Conservation (phyloP, 2,797 vertebrate genomes). For the Spinus olivaceus region DNA sequence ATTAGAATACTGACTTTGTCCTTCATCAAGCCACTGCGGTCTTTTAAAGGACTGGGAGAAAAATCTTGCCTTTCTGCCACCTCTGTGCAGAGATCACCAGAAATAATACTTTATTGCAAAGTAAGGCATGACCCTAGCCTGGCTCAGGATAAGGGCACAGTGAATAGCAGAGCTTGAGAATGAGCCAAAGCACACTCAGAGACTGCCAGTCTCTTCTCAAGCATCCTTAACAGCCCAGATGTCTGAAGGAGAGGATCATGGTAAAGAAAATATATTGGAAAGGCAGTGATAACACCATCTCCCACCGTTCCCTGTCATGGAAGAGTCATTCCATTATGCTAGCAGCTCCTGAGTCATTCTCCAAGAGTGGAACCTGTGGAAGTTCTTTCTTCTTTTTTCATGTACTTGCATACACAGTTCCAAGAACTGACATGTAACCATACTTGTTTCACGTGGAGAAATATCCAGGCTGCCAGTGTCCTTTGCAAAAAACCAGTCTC, state of each 20-base stretch:
- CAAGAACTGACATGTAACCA: not conserved
- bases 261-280: not conserved
- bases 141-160: not conserved
- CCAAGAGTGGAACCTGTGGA: not conserved
- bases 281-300: not conserved
- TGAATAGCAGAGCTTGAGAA: not conserved
- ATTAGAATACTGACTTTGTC: not conserved
- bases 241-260: not conserved
- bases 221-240: not conserved
- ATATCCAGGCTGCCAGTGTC: not conserved
- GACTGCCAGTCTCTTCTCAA: not conserved
- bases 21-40: not conserved
- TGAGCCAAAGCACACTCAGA: not conserved
- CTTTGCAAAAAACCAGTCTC: not conserved
- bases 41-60: not conserved
- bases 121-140: not conserved
- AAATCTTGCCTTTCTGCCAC: not conserved
- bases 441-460: not conserved
- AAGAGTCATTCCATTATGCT: not conserved
- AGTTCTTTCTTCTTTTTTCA: not conserved
- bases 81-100: not conserved
- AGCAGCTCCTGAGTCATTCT: not conserved
- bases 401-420: not conserved
- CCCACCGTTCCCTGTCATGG: not conserved
- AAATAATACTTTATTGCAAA: not conserved